phyloP scores from a whole-genome alignment of 2,797 vertebrate genomes.

The Urophycis tenuis region DNA sequence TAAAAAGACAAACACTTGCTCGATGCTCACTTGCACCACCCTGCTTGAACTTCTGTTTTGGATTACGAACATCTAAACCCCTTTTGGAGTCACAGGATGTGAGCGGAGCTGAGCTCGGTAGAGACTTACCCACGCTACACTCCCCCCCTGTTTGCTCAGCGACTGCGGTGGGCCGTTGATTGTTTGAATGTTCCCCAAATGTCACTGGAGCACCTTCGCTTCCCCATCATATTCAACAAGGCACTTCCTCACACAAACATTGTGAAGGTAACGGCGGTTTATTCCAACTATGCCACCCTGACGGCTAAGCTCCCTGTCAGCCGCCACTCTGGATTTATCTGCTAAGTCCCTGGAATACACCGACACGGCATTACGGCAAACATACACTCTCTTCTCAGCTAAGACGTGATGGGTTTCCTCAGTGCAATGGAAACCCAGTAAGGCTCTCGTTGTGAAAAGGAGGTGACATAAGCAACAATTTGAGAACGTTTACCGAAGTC shows the following conservation, averaged over 20 bases:
- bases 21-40: conserved; percentile 24
- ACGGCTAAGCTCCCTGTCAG: conserved; percentile 61
- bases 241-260: conserved; percentile 60
- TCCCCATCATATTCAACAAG: conserved; percentile 63
- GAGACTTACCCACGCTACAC: conserved; percentile 48
- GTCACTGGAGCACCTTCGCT: conserved; percentile 56
- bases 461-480: conserved; percentile 20
- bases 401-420: conserved; percentile 40
- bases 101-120: conserved; percentile 55
- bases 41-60: conserved; percentile 31
- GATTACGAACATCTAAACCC: conserved; percentile 48
- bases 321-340: conserved; percentile 59
- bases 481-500: not conserved
- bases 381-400: conserved; percentile 31
- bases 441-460: no score
- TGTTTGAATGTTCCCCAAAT: conserved; percentile 49
- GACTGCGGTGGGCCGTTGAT: conserved; percentile 46
- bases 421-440: conserved; percentile 32
- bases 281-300: conserved; percentile 52
- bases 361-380: conserved; percentile 50
- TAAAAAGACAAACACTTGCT: conserved; percentile 19
- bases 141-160: conserved; percentile 42
- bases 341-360: conserved; percentile 56
- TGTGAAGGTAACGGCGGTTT: conserved; percentile 59
- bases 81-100: conserved; percentile 47